Percentiles rank a stretch among this genome's conserved stretches.
These are phyloP conservation scores for Cyaniris semiargus DNA, from an alignment of 2,888 invertebrate genomes.

Conservation along the genomic window DNA sequence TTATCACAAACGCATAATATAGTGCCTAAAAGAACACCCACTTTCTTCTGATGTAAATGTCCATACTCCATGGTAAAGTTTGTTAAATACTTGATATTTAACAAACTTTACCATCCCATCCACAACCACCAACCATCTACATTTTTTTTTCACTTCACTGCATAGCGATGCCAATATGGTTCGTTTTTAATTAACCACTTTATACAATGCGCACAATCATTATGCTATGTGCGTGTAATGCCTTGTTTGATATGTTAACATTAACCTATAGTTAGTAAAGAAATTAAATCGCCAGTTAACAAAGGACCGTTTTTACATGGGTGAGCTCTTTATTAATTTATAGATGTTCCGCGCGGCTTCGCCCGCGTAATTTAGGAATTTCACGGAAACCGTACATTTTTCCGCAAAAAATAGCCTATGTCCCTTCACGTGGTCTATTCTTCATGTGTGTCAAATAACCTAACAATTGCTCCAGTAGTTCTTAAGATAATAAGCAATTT, in stretches of 20 bases:
- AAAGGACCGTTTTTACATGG: background rate
- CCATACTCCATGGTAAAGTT: background rate
- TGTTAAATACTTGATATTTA: background rate
- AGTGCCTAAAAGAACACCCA: no score
- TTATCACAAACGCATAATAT: background rate
- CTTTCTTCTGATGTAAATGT: background rate
- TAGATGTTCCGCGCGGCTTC: no score
- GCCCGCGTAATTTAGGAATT: no score
- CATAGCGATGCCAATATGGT: conserved; percentile 34
- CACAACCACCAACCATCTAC: no score
- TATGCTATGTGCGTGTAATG: background rate
- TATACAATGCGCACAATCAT: conserved; percentile 29
- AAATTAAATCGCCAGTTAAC: background rate
- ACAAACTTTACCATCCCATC: no score
- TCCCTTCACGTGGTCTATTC: no score
- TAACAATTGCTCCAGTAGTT: no score
- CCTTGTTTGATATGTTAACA: background rate
- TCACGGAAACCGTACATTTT: no score
- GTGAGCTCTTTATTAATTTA: background rate
- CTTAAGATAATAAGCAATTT: no score
- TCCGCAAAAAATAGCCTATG: no score
- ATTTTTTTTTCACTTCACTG: no score
- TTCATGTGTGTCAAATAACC: no score
- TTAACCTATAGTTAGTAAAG: background rate
- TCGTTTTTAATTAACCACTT: conserved; percentile 37